Percentiles rank a stretch among this genome's conserved stretches.
phyloP scores from a whole-genome alignment of 2,113 vertebrate species.

The Astur gentilis region DNA sequence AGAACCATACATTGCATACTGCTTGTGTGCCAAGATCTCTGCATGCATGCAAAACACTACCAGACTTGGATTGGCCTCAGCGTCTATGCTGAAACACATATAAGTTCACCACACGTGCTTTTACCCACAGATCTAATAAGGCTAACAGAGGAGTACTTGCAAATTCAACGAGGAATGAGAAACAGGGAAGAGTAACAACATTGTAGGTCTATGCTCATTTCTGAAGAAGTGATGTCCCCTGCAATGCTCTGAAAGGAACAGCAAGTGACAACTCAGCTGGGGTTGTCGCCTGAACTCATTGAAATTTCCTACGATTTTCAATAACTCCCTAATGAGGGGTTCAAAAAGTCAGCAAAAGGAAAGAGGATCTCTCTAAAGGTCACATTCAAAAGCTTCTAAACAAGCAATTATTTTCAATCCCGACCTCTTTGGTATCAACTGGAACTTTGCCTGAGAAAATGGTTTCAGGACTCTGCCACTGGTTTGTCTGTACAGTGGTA shows the following conservation, averaged over 20 bases:
- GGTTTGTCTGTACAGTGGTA: conserved; percentile 20
- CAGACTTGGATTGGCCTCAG: not conserved
- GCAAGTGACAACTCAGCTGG: not conserved
- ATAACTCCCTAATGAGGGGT: not conserved
- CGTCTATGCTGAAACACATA: rapidly evolving
- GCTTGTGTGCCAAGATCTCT: not conserved
- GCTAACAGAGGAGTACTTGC: not conserved
- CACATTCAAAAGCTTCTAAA: conserved; percentile 30
- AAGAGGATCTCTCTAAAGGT: conserved; percentile 13
- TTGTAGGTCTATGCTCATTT: not conserved
- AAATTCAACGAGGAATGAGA: not conserved
- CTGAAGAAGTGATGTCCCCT: not conserved
- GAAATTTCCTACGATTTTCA: not conserved
- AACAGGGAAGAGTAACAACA: not conserved
- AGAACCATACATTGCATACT: not conserved
- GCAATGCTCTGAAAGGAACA: not conserved
- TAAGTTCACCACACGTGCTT: not conserved
- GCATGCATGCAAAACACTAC: not conserved
- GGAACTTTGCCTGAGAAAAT: conserved; percentile 35
- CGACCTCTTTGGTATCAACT: conserved; percentile 9
- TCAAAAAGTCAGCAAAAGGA: not conserved
- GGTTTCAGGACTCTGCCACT: not conserved
- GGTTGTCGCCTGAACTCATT: not conserved
- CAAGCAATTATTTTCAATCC: not conserved
- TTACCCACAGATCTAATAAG: not conserved